Conservation (phyloP, 2,888 invertebrate species). For the Lasioglossum figueresi region DNA sequence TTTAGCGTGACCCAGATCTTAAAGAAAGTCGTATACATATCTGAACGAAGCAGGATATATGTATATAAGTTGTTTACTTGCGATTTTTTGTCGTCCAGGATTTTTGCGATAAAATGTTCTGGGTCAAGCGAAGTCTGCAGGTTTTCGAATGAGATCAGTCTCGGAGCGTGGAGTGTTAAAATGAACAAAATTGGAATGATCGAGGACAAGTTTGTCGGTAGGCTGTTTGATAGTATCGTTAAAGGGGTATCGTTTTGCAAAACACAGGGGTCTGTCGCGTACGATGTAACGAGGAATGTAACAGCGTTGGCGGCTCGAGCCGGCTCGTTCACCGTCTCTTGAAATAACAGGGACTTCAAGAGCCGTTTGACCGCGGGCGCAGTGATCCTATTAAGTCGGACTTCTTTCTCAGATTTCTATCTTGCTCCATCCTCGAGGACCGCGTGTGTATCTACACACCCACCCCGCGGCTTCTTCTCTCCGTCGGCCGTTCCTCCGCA, state of each 20-base stretch:
- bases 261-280: slow-evolving; percentile 34
- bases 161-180: not conserved
- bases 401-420: slow-evolving; percentile 76
- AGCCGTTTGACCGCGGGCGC: slow-evolving; percentile 78
- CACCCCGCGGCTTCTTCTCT: slow-evolving; percentile 42
- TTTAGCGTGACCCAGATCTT: too few relatives aligned
- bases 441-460: slow-evolving; percentile 16
- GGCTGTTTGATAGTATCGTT: not conserved
- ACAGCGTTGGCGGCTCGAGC: slow-evolving; percentile 32
- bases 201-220: not conserved
- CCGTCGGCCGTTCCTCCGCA: slow-evolving; percentile 48
- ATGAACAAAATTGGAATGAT: not conserved
- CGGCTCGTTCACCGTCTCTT: slow-evolving; percentile 62
- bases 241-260: not conserved
- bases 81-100: too few relatives aligned
- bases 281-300: slow-evolving; percentile 47
- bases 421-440: slow-evolving; percentile 57
- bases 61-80: too few relatives aligned
- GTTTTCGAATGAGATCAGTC: not conserved
- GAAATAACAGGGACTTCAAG: slow-evolving; percentile 79
- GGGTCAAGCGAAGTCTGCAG: not conserved
- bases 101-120: too few relatives aligned
- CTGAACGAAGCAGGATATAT: too few relatives aligned
- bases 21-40: too few relatives aligned
- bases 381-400: slow-evolving; percentile 80